These are phyloP conservation scores for Sebastes hubbsi DNA, from an alignment of 2,797 vertebrate genomes.

Conservation along the genomic window DNA sequence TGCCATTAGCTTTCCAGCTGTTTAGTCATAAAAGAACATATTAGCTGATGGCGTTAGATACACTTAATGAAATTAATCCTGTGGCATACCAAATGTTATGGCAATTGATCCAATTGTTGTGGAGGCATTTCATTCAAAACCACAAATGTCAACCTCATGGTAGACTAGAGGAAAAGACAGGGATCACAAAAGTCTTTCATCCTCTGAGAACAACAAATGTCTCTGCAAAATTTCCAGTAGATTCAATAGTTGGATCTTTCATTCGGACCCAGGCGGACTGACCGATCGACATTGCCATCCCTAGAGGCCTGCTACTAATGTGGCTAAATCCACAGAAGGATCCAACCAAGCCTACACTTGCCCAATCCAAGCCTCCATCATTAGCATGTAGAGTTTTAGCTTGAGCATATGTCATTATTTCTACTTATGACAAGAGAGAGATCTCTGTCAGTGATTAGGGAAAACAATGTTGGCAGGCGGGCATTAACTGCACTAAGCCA, in stretches of 20 bases:
- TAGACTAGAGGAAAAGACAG: not conserved
- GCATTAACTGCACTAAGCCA: slow-evolving; percentile 15
- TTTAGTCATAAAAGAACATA: not conserved
- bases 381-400: not conserved
- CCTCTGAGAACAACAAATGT: not conserved
- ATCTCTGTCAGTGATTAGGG: not conserved
- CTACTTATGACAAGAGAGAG: not conserved
- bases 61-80: not conserved
- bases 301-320: not conserved
- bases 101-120: not conserved
- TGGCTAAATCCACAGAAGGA: not conserved
- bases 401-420: slow-evolving; percentile 7
- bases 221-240: not conserved
- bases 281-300: not conserved
- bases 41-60: not conserved
- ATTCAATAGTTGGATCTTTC: not conserved
- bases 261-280: not conserved
- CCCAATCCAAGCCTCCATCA: not conserved
- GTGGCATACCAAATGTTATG: not conserved
- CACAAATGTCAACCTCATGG: not conserved
- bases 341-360: not conserved
- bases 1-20: too few relatives aligned
- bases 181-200: not conserved
- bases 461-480: slow-evolving; percentile 17
- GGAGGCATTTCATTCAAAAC: not conserved